phyloP scores from a whole-genome alignment of 2,113 vertebrate genomes.

The Sylvilagus bachmani region DNA sequence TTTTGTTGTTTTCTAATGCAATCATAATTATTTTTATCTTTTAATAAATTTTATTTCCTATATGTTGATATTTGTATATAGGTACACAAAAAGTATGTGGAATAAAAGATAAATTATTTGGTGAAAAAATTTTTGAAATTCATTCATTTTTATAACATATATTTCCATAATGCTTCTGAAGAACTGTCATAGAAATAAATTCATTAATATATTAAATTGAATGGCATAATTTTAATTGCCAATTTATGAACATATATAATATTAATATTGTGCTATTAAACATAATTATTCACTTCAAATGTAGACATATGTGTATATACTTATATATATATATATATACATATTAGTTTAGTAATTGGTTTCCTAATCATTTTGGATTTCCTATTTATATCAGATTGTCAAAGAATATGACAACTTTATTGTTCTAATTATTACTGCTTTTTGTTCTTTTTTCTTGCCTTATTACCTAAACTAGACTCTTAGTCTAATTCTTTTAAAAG shows the following conservation, averaged over 20 bases:
- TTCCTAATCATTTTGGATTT: not conserved
- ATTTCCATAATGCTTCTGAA: too few relatives aligned
- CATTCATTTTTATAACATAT: too few relatives aligned
- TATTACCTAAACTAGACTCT: not conserved
- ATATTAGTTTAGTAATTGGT: not conserved
- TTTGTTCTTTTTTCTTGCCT: not conserved
- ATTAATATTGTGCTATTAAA: not conserved
- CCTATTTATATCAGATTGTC: not conserved
- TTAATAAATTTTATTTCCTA: not conserved
- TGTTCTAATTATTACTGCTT: not conserved
- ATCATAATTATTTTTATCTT: not conserved
- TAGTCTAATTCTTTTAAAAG: not conserved
- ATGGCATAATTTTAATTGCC: not conserved
- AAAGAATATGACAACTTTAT: not conserved
- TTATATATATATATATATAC: not conserved
- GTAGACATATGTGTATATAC: not conserved
- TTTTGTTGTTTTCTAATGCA: not conserved
- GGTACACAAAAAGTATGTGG: too few relatives aligned
- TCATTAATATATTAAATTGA: not conserved
- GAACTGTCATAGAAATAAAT: not conserved
- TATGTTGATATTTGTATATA: not conserved
- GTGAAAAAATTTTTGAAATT: too few relatives aligned
- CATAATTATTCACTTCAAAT: not conserved
- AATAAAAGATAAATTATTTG: too few relatives aligned
- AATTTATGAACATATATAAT: not conserved